Conservation (phyloP, 2,797 vertebrate species). For the Spinus olivaceus region DNA sequence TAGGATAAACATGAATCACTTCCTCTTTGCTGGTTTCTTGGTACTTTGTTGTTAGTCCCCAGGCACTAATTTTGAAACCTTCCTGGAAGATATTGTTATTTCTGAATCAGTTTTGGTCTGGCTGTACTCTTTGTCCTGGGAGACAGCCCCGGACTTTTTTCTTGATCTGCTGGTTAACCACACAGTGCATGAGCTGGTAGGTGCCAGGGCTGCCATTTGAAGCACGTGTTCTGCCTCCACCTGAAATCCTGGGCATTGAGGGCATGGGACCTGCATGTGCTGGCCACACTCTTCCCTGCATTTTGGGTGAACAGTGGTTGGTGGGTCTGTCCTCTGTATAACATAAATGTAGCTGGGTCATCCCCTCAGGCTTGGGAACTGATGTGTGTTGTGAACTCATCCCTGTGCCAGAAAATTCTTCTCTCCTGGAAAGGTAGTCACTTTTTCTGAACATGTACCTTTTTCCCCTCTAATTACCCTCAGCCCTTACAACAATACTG, state of each 20-base stretch:
- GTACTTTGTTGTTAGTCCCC: background rate
- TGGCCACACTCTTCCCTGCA: fast-evolving
- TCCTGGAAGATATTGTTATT: constrained; percentile 20
- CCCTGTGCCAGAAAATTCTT: background rate
- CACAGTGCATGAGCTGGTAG: background rate
- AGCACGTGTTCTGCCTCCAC: fast-evolving
- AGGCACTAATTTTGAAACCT: background rate
- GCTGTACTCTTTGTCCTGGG: background rate
- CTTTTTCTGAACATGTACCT: background rate
- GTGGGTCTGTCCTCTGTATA: background rate
- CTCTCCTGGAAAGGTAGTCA: background rate
- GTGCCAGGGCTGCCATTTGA: background rate
- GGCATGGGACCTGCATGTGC: background rate
- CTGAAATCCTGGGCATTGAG: background rate
- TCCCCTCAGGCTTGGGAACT: background rate
- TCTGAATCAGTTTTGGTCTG: background rate
- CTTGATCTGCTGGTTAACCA: background rate
- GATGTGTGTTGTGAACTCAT: fast-evolving
- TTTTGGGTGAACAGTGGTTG: background rate
- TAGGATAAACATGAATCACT: background rate
- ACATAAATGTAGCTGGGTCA: background rate
- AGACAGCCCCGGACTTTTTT: background rate
- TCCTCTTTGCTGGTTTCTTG: background rate
- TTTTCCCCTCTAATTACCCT: background rate
- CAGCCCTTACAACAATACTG: background rate